phyloP scores from a whole-genome alignment of 2,888 invertebrate species.

The Perithous albicinctus region DNA sequence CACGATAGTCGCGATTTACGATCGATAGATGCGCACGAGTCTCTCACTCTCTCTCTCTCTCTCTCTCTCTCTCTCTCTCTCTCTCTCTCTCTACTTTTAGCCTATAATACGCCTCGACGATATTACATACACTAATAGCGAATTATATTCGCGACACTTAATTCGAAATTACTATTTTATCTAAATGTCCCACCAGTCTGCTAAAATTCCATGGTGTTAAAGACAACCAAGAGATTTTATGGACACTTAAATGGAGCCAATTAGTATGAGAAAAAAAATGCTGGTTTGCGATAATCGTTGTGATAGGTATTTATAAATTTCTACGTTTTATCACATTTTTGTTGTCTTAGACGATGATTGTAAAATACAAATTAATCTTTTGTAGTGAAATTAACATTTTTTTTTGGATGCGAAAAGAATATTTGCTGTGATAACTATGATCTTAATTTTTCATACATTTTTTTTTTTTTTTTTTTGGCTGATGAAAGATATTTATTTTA shows the following conservation, averaged over 20 bases:
- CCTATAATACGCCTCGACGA: conserved; percentile 8
- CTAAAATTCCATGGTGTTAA: background rate
- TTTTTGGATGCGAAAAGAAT: too few relatives aligned
- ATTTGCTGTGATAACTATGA: too few relatives aligned
- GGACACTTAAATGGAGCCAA: background rate
- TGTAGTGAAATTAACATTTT: too few relatives aligned
- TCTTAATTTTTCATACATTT: too few relatives aligned
- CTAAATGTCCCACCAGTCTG: background rate
- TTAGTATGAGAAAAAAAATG: background rate
- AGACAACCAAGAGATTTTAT: background rate
- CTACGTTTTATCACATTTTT: too few relatives aligned
- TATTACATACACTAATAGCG: conserved; percentile 14
- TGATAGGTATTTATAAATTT: background rate
- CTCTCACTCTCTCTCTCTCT: too few relatives aligned
- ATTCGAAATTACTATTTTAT: conserved; percentile 39
- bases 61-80: too few relatives aligned
- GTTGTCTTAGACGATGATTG: too few relatives aligned
- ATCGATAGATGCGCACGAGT: conserved; percentile 54
- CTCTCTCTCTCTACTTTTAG: too few relatives aligned
- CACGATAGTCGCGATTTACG: conserved; percentile 67
- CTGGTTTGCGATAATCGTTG: background rate
- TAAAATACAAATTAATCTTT: too few relatives aligned
- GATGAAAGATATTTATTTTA: too few relatives aligned
- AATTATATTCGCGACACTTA: conserved; percentile 30
- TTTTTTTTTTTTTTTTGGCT: too few relatives aligned